Evolutionary conservation across 2,113 vertebrate genomes (phyloP), one percentile per base, ranked within the genome.

Genomic region (Lepisosteus oculatus): DNA sequence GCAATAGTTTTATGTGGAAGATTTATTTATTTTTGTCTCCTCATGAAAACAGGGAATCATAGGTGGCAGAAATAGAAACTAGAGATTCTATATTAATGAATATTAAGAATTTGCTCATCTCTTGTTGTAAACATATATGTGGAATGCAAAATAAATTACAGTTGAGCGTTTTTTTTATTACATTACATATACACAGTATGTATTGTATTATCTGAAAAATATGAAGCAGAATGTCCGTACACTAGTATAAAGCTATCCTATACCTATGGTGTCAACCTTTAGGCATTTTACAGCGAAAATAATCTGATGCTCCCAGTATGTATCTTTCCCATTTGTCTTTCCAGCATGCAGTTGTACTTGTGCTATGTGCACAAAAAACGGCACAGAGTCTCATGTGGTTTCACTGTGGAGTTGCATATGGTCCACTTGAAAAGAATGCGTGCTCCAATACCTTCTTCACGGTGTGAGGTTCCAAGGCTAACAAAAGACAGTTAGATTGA

Each of bases 351-450:
- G 8, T 42, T 59, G 29, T 43, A 47, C 47, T 13, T 29, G 68
- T 43, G 42, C 43, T 43, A 41, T 14, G 12, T 29, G 41, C 43
- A 55, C 51, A 56, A 13, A 29, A 15, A 3, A 17, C 17, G 3
- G 17, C 8, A 54, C 15, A n/a, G 51, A n/a, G 51, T 55, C 67
- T 68, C 55, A 15, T 44, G 55, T 57, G 42, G 55, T n/a, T 44
- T 61, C 54, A 11, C 55, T 61, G 68, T 14, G 43, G 41, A 13
- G 14, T 70, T 57, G 9, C 68, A 70, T 70, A 70, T 70, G 68
- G 12, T 70, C 56, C 55, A 15, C 43, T 61, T 70, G 42, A 70
- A 61, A 70, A 61, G 43, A 17, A 45, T 43, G 9, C 12, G 14
- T 57, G 14, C 1, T 70, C 55, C 54, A 42, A 70, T 41, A 61